Base-by-base conservation (phyloP, 2,113 vertebrate species). In the Oreamnos americanus region DNA sequence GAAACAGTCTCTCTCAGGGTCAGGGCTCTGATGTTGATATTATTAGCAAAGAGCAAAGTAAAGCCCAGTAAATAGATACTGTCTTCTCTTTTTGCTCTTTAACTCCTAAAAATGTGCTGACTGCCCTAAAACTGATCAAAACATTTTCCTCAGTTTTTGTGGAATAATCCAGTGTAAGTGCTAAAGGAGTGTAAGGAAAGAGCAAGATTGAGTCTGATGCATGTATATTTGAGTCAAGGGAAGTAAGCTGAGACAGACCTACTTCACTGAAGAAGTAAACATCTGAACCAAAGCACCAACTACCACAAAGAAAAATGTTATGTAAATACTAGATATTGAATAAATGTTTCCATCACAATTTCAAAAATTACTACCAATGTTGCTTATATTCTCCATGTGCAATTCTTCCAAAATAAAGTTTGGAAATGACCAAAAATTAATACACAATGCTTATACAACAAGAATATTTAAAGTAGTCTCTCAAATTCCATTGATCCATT, bases 91-190 rank as follows among this genome's bases (percentile, higher is more conserved):
- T 57, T 79, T 67, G 45, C 28, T 82, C 45, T 74, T 79, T 78
- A 92, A 76, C 13, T 82, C 43, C 23, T 92, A 85, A 92, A 85
- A 81, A 43, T 45, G 15, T 74, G 47, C 88, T 62, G 55, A 30
- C 33, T 88, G 28, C 8, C 36, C 49, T 57, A 8, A n/a, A 86
- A 91, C 30, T 81, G 26, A 88, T 86, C 30, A 60, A 95, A 97
- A 85, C 10, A 82, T 49, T 92, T 88, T 51, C 74, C 28, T 84
- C 21, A 55, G 39, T 14, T 90, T 21, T 87, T 94, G 13, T 95
- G 64, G 33, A 96, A 90, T 67, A 93, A 97, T 60, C 45, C 26
- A 87, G 47, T 45, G 86, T 95, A 94, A 67, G 47, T 62, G 19
- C 6, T 81, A 91, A 97, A 79, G 47, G 33, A 92, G 4, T 60